Evolutionary conservation across 2,888 invertebrate genomes (phyloP), one percentile per base, ranked within the genome.

Genomic region (Choristoneura rosaceana): DNA sequence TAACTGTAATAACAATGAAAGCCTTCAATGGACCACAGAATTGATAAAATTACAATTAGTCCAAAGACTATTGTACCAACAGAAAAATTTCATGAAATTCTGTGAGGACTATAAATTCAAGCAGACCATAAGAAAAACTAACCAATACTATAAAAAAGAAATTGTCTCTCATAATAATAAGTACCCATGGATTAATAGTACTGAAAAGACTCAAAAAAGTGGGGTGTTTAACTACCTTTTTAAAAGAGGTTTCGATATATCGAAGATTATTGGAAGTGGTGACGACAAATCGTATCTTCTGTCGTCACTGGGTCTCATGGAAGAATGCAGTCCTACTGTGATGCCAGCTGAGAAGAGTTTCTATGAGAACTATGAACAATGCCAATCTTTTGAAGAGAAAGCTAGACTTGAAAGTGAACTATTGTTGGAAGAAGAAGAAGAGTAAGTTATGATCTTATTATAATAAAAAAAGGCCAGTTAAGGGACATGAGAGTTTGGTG

Each of bases 1-100:
- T 81, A 96, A 96, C 84, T 97, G 97, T 82, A 89, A 88, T 71
- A 93, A 94, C 55, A 94, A 95, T 75, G 94, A 95, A 74, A 85
- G 87, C 34, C 86, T 87, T 74, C 90, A 94, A 55, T 94, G 92
- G 92, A 90, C 88, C 15, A 83, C 87, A 0, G 93, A 94, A 76
- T 83, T 95, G 69, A 83, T 93, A 3, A 89, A 90, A 47, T 76
- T 94, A 25, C 93, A 92, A 76, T 89, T 89, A 78, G 87, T 92
- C 0, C 92, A 93, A 78, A 85, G 94, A 69, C 78, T 90, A 3
- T 71, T 93, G 2, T 92, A 92, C 76, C 89, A 95, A 76, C 89
- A 91, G 69, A 91, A 89, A 74, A 84, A 93, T 74, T 83, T 86
- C 63, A 78, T 85, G 2, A 89, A 89, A 75, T 89, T 88, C 77